phyloP scores from a whole-genome alignment of 2,113 vertebrate species.

The Lampris megalopsis region DNA sequence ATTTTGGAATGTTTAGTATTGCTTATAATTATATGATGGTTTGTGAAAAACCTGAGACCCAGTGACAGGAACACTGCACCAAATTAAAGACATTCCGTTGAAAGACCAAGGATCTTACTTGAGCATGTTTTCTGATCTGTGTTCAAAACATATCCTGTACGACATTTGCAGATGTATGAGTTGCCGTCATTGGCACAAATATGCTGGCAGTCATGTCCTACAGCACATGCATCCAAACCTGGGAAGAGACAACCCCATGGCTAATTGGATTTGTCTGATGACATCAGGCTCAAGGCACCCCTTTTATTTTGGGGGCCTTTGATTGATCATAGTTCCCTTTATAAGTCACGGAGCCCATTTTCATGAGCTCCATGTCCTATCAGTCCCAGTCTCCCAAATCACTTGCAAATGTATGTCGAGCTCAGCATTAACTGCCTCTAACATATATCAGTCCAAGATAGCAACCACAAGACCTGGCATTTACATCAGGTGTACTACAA shows the following conservation, averaged over 20 bases:
- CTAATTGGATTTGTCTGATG: neutral
- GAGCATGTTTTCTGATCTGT: slow-evolving; percentile 82
- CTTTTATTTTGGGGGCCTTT: neutral
- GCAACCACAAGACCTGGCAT: no score
- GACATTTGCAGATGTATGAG: slow-evolving; percentile 79
- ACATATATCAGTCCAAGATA: no score
- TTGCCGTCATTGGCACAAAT: slow-evolving; percentile 72
- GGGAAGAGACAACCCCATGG: slow-evolving; percentile 20
- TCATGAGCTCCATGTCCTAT: neutral
- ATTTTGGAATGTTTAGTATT: no score
- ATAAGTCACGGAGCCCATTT: neutral
- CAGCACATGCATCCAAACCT: slow-evolving; percentile 73
- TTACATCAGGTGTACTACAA: no score
- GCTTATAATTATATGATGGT: neutral
- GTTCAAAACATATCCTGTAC: slow-evolving; percentile 79
- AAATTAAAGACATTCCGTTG: neutral
- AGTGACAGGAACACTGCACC: neutral
- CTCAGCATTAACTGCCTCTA: no score
- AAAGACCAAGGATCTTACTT: slow-evolving; percentile 52
- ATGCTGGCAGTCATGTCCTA: slow-evolving; percentile 80
- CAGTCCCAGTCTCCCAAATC: neutral
- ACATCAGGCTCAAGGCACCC: neutral
- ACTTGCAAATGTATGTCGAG: no score
- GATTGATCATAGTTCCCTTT: neutral
- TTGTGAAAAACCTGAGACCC: neutral